phyloP scores from a whole-genome alignment of 2,113 vertebrate genomes.

The Zosterops borbonicus region DNA sequence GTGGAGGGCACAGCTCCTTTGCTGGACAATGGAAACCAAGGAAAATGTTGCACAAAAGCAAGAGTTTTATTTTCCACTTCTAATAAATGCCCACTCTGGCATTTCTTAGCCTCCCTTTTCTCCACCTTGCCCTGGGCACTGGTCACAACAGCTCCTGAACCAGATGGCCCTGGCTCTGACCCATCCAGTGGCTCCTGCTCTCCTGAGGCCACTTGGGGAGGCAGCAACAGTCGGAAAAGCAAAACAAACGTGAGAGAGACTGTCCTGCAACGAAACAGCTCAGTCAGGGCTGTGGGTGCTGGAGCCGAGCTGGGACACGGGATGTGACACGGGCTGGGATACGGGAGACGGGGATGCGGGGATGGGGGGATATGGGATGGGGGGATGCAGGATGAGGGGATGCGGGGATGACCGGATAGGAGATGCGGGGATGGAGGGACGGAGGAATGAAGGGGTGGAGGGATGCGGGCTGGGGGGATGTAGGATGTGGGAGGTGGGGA shows the following conservation, averaged over 20 bases:
- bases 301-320: background rate
- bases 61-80: rapidly evolving
- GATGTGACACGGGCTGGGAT: background rate
- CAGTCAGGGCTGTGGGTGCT: background rate
- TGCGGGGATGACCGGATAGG: no score
- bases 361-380: background rate
- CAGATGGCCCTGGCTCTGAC: background rate
- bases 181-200: background rate
- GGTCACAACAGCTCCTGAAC: background rate
- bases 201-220: rapidly evolving
- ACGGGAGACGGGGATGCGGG: no score
- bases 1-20: background rate
- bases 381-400: background rate
- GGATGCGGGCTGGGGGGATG: no score
- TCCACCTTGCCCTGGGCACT: background rate
- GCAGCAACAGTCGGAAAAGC: background rate
- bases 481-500: background rate
- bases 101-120: background rate
- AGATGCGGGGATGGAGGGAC: background rate
- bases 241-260: background rate
- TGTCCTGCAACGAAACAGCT: background rate
- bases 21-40: rapidly evolving
- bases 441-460: no score
- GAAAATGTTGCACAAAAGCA: background rate
- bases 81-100: background rate